Base-by-base conservation (phyloP, 2,113 vertebrate genomes). In the Brachyhypopomus occidentalis region DNA sequence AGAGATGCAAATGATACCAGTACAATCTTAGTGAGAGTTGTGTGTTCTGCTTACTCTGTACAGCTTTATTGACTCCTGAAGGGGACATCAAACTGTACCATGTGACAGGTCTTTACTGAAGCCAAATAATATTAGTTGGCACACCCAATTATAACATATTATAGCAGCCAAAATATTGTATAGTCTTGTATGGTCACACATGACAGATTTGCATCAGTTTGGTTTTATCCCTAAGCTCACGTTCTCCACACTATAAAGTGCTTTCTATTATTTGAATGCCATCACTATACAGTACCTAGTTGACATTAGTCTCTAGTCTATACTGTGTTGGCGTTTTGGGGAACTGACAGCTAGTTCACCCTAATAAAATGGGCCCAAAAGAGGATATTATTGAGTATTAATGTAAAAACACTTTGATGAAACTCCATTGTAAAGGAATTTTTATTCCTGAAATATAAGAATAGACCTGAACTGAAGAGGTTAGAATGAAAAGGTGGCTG, bases 231-330 rank as follows among this genome's bases (percentile, higher is more conserved):
- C 63, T 30, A 81, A 59, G 58, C 27, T 67, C 36, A 52, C 6
- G 16, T n/a, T 62, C 80, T 70, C 27, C 34, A 80, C 41, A 16
- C 45, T 38, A 11, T 17, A 63, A 52, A 55, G 12, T 19, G 80
- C 86, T 84, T 79, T n/a, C 75, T 83, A 69, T 75, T 77, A 14
- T 22, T 45, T 27, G 60, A 76, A 69, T 72, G 66, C 79, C 77
- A 78, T 12, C 22, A 36, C 41, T 36, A 60, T 78, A 63, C 25
- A 62, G 36, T 58, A 72, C 11, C 9, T 66, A 63, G 4, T 66
- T 59, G 73, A 75, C n/a, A 34, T 20, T 19, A 34, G 20, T 41
- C 4, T 72, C 59, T n/a, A 52, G 45, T 14, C 3, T 41, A 19
- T 22, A 60, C 30, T 30, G 59, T 63, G 30, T n/a, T 19, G 22